Percentiles rank a stretch among this genome's conserved stretches.
Evolutionary conservation across 2,797 vertebrate genomes (phyloP).

Genomic region (Cirrhinus mrigala): DNA sequence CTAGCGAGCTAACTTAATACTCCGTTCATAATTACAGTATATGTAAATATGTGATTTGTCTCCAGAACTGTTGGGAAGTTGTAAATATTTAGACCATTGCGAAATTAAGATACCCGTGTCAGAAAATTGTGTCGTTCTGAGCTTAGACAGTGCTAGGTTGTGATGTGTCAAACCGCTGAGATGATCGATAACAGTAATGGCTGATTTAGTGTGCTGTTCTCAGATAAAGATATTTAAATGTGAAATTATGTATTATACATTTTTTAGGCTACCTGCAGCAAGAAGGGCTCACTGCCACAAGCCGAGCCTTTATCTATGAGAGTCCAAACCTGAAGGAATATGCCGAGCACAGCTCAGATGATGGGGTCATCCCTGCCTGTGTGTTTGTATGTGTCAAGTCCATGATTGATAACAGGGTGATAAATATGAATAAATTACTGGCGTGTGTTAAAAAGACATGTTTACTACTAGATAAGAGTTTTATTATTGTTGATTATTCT

Average conservation of each 20-base stretch:
- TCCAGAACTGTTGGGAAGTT: neutral
- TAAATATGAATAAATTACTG: neutral
- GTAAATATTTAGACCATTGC: neutral
- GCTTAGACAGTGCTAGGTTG: neutral
- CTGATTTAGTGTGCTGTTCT: neutral
- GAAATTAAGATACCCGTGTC: neutral
- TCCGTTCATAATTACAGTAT: neutral
- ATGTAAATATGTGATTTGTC: neutral
- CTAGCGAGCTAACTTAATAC: constrained; percentile 8
- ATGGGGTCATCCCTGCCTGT: constrained; percentile 93
- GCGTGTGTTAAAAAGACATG: neutral
- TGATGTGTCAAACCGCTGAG: neutral
- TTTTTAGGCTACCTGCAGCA: constrained; percentile 93
- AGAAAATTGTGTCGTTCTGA: neutral
- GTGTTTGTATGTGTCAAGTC: constrained; percentile 86
- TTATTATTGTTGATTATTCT: neutral
- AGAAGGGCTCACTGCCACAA: constrained; percentile 90
- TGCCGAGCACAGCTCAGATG: constrained; percentile 91
- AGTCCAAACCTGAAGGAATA: constrained; percentile 96
- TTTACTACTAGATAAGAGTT: neutral
- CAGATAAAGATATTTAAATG: neutral
- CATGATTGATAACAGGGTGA: neutral
- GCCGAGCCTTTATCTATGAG: constrained; percentile 91
- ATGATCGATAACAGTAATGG: neutral
- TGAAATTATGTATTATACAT: neutral